Evolutionary conservation across 2,113 vertebrate genomes (phyloP).

Genomic region (Falcunculus frontatus): DNA sequence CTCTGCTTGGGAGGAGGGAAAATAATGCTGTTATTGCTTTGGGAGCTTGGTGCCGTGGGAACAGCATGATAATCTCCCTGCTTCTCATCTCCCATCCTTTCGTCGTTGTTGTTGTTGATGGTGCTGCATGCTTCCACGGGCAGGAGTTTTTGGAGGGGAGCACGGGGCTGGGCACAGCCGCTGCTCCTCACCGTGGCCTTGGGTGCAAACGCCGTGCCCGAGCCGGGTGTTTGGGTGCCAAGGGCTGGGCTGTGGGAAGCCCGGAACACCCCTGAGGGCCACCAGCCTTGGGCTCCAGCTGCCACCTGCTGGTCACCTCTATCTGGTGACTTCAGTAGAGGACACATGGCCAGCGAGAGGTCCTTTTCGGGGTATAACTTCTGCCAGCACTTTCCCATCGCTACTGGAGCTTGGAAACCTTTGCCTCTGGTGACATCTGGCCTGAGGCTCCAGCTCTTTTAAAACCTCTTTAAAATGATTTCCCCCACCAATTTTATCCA

Average conservation of each 20-base stretch:
- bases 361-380: not conserved
- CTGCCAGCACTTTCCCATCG: not conserved
- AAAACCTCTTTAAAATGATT: not conserved
- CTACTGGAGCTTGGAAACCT: accelerated
- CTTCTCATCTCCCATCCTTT: not conserved
- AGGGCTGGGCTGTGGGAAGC: not conserved
- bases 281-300: not conserved
- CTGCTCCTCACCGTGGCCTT: accelerated
- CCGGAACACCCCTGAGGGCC: accelerated
- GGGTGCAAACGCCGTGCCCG: not conserved
- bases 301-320: not conserved
- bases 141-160: not conserved
- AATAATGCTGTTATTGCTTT: accelerated
- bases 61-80: accelerated
- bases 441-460: not conserved
- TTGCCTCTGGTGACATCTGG: not conserved
- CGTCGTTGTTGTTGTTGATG: too few species aligned
- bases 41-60: not conserved
- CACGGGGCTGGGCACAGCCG: not conserved
- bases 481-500: not conserved
- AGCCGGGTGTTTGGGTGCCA: not conserved
- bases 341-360: accelerated
- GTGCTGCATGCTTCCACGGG: accelerated
- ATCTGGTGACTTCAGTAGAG: not conserved
- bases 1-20: not conserved